phyloP scores from a whole-genome alignment of 2,888 invertebrate species.

The Dermolepida albohirtum region DNA sequence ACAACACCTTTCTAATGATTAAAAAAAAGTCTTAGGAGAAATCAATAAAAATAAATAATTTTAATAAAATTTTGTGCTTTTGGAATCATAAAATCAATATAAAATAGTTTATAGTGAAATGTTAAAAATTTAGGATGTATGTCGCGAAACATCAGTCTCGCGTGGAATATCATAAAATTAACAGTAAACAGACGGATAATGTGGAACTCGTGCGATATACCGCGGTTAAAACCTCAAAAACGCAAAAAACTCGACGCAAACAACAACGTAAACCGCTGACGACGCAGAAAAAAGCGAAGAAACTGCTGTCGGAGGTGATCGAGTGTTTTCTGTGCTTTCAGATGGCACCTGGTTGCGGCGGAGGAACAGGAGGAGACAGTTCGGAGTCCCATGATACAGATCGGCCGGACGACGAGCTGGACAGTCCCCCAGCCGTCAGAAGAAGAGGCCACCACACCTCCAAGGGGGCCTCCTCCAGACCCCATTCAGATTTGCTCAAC shows the following conservation, averaged over 20 bases:
- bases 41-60: no score
- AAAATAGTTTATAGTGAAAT: neutral
- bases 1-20: no score
- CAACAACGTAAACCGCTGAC: constrained; percentile 4
- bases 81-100: neutral
- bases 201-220: neutral
- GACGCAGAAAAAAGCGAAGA: constrained; percentile 8
- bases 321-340: constrained; percentile 54
- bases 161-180: neutral
- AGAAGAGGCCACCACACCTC: constrained; percentile 61
- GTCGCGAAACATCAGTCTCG: constrained; percentile 5
- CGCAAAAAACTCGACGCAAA: constrained; percentile 2
- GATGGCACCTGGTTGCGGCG: constrained; percentile 67
- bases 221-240: constrained; percentile 3
- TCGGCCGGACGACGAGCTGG: constrained; percentile 66
- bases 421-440: constrained; percentile 69
- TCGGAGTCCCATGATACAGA: constrained; percentile 72
- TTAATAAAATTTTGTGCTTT: neutral
- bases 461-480: constrained; percentile 62
- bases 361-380: constrained; percentile 68
- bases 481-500: constrained; percentile 71
- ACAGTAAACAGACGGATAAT: neutral
- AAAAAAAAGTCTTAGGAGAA: no score
- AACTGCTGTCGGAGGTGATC: constrained; percentile 35
- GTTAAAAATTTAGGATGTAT: constrained; percentile 17